Evolutionary conservation across 2,888 invertebrate species (phyloP), one percentile per base, ranked within the genome.

Genomic region (Copidosoma aretas): DNA sequence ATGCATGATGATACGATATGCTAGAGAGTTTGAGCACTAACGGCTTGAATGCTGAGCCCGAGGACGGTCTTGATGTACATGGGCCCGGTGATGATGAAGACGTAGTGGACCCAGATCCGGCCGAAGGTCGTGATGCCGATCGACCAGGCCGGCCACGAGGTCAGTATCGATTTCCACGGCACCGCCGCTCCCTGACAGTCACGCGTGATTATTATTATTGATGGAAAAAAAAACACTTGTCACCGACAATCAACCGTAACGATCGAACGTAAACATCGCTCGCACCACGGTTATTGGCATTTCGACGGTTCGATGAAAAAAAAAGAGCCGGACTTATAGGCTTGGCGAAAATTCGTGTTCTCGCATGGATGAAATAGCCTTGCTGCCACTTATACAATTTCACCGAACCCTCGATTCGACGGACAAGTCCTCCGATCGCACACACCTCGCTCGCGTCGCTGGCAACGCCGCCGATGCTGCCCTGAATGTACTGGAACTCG

Each of bases 61-160:
- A 91, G 84, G 67, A 91, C 88, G 67, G 88, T 87, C 80, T 90
- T 90, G 89, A 91, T 91, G 78, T 91, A 91, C 77, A 87, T 87
- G 22, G 91, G 91, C 15, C 91, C 91, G 59, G 88, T 87, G 76
- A 90, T 88, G 79, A 91, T 91, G 79, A 91, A 91, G 25, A 89
- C 88, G 78, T 91, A 91, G 78, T 91, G 90, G 8, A 91, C 88
- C 90, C 91, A 91, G 78, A 91, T 91, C 61, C 91, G 85, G n/a
- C 91, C 91, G 76, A 91, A 91, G 0, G 91, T 91, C 1, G 91
- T 91, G 51, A 91, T 86, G 14, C 89, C 91, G 76, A 91, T 91
- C 0, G 90, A 86, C 90, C 90, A 91, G 2, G 89, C 89, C 0
- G 91, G 89, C 80, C 87, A 80, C 0, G 90, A 91, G 22, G 84